Evolutionary conservation across 2,113 vertebrate species (phyloP).

Genomic region (Gobius niger): DNA sequence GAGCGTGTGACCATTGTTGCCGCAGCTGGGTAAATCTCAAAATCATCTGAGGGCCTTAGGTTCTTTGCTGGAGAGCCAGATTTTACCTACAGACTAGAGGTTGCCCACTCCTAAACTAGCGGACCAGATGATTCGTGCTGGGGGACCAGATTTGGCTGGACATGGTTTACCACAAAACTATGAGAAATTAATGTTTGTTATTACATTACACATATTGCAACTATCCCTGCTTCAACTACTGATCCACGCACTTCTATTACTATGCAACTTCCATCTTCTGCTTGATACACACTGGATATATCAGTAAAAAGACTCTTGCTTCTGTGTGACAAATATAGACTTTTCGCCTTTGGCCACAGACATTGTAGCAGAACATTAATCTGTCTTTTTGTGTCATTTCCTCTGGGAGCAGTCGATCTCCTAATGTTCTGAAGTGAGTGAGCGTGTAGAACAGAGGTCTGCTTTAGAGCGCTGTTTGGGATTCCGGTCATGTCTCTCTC

Average conservation of each 20-base stretch:
- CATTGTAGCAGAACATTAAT: background rate
- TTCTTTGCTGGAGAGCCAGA: too few species aligned
- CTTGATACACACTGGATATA: background rate
- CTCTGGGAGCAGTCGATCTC: background rate
- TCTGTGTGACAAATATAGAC: background rate
- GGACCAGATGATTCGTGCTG: too few species aligned
- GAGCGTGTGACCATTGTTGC: too few species aligned
- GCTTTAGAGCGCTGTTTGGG: constrained; percentile 2
- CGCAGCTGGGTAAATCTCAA: too few species aligned
- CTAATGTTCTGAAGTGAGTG: constrained; percentile 1
- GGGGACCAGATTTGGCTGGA: too few species aligned
- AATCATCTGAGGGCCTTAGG: too few species aligned
- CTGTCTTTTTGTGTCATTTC: background rate
- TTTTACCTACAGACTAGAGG: too few species aligned
- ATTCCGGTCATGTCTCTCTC: background rate
- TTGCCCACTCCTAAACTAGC: too few species aligned
- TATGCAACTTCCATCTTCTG: background rate
- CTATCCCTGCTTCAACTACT: background rate
- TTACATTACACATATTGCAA: too few species aligned
- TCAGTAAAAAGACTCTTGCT: background rate
- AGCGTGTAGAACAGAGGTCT: constrained; percentile 2
- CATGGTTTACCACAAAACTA: too few species aligned
- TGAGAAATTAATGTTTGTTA: too few species aligned
- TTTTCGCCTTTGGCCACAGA: background rate
- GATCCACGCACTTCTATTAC: background rate